phyloP scores from a whole-genome alignment of 2,797 vertebrate species.

The Cheirogaleus major region DNA sequence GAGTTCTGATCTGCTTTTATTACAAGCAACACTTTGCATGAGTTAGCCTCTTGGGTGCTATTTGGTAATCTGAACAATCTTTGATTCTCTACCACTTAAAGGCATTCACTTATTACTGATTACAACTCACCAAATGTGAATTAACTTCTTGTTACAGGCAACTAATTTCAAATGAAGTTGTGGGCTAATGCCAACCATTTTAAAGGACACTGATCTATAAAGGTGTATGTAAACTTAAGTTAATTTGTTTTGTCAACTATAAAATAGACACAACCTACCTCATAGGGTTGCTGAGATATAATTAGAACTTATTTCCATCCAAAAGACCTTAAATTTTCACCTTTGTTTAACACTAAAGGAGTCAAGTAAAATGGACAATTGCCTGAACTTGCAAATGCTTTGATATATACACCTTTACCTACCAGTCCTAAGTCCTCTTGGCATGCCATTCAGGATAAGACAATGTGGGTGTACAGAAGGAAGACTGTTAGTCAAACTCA shows the following conservation, averaged over 20 bases:
- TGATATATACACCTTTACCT: not conserved
- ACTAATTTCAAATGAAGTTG: conserved; percentile 33
- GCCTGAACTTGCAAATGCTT: not conserved
- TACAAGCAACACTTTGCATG: not conserved
- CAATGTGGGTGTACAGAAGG: not conserved
- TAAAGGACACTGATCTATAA: conserved; percentile 2
- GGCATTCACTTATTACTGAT: not conserved
- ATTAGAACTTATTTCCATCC: conserved; percentile 5
- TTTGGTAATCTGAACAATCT: not conserved
- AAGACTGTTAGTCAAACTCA: not conserved
- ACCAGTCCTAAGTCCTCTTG: not conserved
- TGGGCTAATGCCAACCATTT: not conserved
- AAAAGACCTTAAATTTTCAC: conserved; percentile 21
- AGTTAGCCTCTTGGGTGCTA: not conserved
- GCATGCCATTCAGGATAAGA: not conserved
- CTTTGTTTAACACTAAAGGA: not conserved
- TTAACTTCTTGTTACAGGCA: not conserved
- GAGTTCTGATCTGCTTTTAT: not conserved
- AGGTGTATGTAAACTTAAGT: not conserved
- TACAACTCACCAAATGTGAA: conserved; percentile 26
- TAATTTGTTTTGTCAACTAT: not conserved
- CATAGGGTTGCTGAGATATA: conserved; percentile 8
- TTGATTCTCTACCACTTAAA: not conserved
- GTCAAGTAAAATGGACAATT: not conserved
- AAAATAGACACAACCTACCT: not conserved